phyloP scores from a whole-genome alignment of 2,113 vertebrate species.

The Cyprinus carpio region DNA sequence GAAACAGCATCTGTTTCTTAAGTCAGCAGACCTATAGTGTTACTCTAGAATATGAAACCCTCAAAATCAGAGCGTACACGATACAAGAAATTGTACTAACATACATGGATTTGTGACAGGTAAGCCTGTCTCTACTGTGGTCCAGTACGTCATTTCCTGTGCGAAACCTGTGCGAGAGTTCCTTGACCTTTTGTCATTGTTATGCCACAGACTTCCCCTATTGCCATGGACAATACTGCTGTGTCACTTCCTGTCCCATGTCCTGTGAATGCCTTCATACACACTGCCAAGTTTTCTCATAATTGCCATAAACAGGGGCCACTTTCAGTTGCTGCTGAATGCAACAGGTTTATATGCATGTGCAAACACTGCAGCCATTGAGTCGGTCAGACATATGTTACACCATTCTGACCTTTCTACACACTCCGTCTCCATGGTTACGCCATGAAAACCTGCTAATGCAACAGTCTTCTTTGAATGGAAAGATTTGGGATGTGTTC shows the following conservation, averaged over 20 bases:
- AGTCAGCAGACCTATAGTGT: neutral
- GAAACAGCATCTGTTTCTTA: neutral
- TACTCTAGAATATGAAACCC: neutral
- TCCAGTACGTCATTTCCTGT: constrained; percentile 38
- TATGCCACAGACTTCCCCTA: constrained; percentile 51
- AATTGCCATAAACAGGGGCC: neutral
- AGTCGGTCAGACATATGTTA: constrained; percentile 6
- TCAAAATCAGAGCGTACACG: neutral
- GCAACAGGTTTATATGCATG: neutral
- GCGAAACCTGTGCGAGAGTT: constrained; percentile 29
- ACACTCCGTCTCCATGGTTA: constrained; percentile 18
- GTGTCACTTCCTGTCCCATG: constrained; percentile 44
- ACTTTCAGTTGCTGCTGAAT: neutral
- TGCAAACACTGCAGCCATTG: neutral
- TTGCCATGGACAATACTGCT: constrained; percentile 46
- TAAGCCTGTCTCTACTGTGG: neutral
- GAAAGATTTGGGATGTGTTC: constrained; percentile 1
- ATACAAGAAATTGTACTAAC: neutral
- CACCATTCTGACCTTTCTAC: constrained; percentile 26
- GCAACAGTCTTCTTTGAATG: neutral
- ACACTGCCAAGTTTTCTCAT: constrained; percentile 13
- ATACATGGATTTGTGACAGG: neutral
- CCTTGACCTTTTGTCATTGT: constrained; percentile 49
- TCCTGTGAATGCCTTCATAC: constrained; percentile 36
- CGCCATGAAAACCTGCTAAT: constrained; percentile 12